Base-by-base conservation (phyloP, 2,113 vertebrate species). In the Eubucco bourcierii region DNA sequence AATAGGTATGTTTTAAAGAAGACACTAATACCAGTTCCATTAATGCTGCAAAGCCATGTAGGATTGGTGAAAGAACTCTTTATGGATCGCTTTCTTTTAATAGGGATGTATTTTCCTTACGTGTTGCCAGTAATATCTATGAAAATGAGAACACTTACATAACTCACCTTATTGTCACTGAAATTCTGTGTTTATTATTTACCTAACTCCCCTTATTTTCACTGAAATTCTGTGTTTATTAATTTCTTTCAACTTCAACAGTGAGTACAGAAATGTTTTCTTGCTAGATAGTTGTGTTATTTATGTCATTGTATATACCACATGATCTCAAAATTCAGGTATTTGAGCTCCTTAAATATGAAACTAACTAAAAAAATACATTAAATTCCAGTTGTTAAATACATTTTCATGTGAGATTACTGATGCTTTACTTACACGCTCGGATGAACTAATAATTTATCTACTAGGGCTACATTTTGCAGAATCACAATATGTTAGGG, bases 1-100 rank as follows among this genome's bases (percentile, higher is more conserved):
- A 98, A 99, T 99, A 68, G 99, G 99, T 99, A 95, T 64, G 95
- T 72, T 80, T 61, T 75, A 65, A 33, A 25, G 41, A 56, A 79
- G 34, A 47, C 65, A 80, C 55, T 72, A 18, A 20, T 47, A 31
- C 76, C 18, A 18, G 70, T 74, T 9, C 15, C 10, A 10, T 41
- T 73, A 66, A 75, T 37, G 39, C 25, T 83, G 39, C 23, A 34
- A 34, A 76, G 44, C 17, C 6, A 1, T 21, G 20, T 20, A 66
- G 31, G 29, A 68, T 90, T 59, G 90, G 39, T 87, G 63, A 28
- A 93, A 68, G 20, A 72, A 65, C 46, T 84, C 6, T 66, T 81
- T 66, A 17, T n/a, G 25, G 15, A 37, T 84, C 6, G 8, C 31
- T 68, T 63, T 4, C 9, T 61, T 72, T 82, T 82, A 33, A n/a